Base-by-base conservation (phyloP, 2,888 invertebrate species). In the Theretra japonica region DNA sequence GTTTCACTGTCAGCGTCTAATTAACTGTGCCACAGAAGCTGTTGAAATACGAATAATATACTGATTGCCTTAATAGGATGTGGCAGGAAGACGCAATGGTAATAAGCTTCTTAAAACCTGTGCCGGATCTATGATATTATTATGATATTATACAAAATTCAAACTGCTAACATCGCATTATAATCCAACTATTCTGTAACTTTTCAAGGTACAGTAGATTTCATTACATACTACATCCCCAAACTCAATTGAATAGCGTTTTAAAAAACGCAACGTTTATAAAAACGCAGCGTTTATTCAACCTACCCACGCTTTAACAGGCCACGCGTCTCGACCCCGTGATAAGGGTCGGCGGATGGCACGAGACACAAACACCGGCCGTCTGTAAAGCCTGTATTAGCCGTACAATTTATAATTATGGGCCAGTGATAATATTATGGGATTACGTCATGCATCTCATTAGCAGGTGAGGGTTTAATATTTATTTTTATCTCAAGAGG, bases 321-420 rank as follows among this genome's bases (percentile, higher is more conserved):
- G 11, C 11, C 17, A 17, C 17, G 65, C 48, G 23, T 65, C 48
- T 65, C 65, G 23, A 48, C 23, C 48, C 19, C 72, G 73, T 80
- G 86, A 85, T 79, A 76, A 83, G 85, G 85, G 85, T 85, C 73
- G 71, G 59, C 71, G 72, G 72, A 73, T 71, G 75, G 72, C 75
- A 73, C 58, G 71, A 73, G 68, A 73, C 73, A 71, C 76, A 79
- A 80, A 85, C 80, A 83, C 79, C 78, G n/a, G 53, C 58, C 68
- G 53, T 71, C 53, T 21, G n/a, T 56, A 73, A 70, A 68, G 60
- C 59, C 69, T 65, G 71, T 70, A 76, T 77, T 76, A 81, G 79
- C 76, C 75, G 69, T 72, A 71, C 76, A 79, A 82, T 80, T 80
- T 75, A 80, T 83, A 79, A 81, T 80, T 79, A 78, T 78, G 73